Evolutionary conservation across 2,113 vertebrate genomes (phyloP).

Genomic region (Cacatua alba): DNA sequence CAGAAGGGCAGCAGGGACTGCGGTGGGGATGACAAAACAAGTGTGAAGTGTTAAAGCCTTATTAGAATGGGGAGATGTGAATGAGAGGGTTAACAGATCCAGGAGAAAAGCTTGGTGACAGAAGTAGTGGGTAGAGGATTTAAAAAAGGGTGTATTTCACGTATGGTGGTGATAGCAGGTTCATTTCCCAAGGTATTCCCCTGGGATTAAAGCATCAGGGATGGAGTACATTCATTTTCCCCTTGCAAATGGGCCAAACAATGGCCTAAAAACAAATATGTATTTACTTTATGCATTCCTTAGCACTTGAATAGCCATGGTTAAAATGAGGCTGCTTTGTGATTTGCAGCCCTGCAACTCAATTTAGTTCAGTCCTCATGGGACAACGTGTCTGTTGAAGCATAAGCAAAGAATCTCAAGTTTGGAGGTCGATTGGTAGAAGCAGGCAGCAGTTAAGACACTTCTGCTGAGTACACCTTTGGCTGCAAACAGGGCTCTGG

Average conservation of each 20-base stretch:
- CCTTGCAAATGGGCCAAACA: neutral
- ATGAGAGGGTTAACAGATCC: neutral
- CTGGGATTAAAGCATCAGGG: neutral
- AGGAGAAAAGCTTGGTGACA: neutral
- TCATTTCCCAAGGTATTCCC: neutral
- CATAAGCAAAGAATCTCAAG: conserved; percentile 16
- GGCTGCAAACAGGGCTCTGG: neutral
- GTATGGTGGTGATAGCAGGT: neutral
- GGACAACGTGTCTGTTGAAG: conserved; percentile 23
- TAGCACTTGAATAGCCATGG: conserved; percentile 21
- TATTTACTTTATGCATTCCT: conserved; percentile 52
- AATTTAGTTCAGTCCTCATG: conserved; percentile 12
- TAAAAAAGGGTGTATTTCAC: neutral
- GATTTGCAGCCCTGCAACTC: conserved; percentile 45
- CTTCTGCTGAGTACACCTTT: neutral
- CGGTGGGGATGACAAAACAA: accelerated
- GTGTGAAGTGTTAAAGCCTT: neutral
- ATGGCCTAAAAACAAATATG: conserved; percentile 28
- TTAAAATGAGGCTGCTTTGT: conserved; percentile 33
- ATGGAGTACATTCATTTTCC: neutral
- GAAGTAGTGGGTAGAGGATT: neutral
- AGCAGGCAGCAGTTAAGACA: neutral
- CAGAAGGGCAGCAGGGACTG: neutral
- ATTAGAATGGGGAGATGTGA: neutral
- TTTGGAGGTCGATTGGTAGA: neutral